Evolutionary conservation across 2,888 invertebrate species (phyloP), one percentile per base, ranked within the genome.

Genomic region (Tipula confusa): DNA sequence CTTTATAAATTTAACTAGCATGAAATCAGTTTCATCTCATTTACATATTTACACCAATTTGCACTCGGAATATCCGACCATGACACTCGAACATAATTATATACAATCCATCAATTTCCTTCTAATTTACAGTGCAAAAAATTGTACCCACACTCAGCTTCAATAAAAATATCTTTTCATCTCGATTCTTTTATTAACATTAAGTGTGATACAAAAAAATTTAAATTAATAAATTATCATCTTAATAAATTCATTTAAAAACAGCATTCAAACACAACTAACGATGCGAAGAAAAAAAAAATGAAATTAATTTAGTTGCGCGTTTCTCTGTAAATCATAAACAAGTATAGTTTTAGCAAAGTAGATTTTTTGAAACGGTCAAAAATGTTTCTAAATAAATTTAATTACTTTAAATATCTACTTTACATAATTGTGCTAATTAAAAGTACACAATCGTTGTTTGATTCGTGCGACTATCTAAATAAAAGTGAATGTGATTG

Each of bases 401-500:
- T 18, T 7, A 64, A 64, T 64, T 64, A 64, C 24, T 64, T 64
- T 24, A 64, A 18, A 11, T 64, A 24, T 64, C 64, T 64, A 24
- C 24, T 64, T 3, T 64, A 24, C 9, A 2, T 64, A 24, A 24
- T 64, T 18, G 64, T 64, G 2, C 11, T 9, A 11, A 9, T 64
- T 24, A 64, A 64, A 64, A 24, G 64, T 64, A 24, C 24, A 2
- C 18, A 24, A 6, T 18, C 64, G 9, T 24, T 64, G 64, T 64
- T 64, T 24, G 64, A 64, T 24, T 64, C 64, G 24, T 64, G 64
- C 9, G 64, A 64, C 24, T 64, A 64, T 64, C 24, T 64, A 64
- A 64, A 64, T 64, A 9, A 64, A 64, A 64, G 64, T 64, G 64
- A 64, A 64, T 64, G 64, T 64, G 64, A 64, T 24, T 64, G 64